phyloP scores from a whole-genome alignment of 1,140 invertebrate species.

The Macrobrachium rosenbergii region DNA sequence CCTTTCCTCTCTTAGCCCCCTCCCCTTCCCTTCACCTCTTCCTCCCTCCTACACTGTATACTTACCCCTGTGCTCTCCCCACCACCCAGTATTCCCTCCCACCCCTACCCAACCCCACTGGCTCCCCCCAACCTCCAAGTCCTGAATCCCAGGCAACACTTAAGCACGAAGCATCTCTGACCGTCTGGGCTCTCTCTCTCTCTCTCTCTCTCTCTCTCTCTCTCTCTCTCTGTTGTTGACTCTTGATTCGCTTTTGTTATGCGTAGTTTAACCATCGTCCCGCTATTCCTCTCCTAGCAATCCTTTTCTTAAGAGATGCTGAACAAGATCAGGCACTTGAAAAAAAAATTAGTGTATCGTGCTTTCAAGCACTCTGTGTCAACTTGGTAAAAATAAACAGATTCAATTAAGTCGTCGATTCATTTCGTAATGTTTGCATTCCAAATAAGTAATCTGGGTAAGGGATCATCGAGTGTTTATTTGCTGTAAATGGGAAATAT shows the following conservation, averaged over 20 bases:
- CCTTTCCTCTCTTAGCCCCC: neutral
- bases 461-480: too few species aligned
- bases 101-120: neutral
- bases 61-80: neutral
- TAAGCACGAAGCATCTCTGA: conserved; percentile 22
- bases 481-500: too few species aligned
- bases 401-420: too few species aligned
- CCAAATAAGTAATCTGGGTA: too few species aligned
- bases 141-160: conserved; percentile 24
- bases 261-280: neutral
- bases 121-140: neutral
- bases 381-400: too few species aligned
- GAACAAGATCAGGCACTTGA: too few species aligned
- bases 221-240: neutral
- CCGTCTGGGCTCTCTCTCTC: neutral
- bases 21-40: neutral
- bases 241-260: neutral
- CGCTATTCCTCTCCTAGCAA: too few species aligned
- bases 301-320: too few species aligned
- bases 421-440: too few species aligned
- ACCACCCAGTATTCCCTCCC: neutral
- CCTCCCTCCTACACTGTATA: neutral
- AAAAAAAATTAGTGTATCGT: too few species aligned
- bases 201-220: neutral
- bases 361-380: too few species aligned